These are phyloP conservation scores for Amiota minor DNA, from an alignment of 2,888 invertebrate species.

Conservation along the genomic window DNA sequence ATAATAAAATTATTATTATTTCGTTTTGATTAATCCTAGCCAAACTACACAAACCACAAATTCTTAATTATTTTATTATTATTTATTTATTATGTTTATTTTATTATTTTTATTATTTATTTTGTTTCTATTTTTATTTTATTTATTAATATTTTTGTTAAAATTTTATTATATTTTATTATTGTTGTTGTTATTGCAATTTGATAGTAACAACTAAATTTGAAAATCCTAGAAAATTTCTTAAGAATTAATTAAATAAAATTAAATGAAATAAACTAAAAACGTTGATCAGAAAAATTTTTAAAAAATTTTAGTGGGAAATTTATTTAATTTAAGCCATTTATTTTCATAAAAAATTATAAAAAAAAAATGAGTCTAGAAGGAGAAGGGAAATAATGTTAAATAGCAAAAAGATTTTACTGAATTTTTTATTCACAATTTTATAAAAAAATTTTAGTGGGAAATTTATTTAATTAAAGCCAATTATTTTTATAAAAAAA, in stretches of 20 bases:
- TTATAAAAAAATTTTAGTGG: too few species aligned
- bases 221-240: conserved; percentile 29
- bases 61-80: conserved; percentile 3
- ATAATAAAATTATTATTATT: too few species aligned
- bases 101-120: conserved; percentile 27
- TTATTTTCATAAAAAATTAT: conserved; percentile 39
- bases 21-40: too few species aligned
- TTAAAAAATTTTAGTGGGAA: too few species aligned
- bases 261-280: conserved; percentile 4
- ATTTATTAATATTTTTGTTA: conserved; percentile 18
- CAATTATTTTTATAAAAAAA: too few species aligned
- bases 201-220: conserved; percentile 37
- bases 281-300: conserved; percentile 48
- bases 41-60: too few species aligned
- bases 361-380: too few species aligned
- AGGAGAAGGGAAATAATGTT: too few species aligned
- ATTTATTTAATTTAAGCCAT: too few species aligned
- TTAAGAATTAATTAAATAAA: conserved; percentile 28
- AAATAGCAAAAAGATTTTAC: too few species aligned
- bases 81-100: background rate
- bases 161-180: conserved; percentile 23
- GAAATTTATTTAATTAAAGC: too few species aligned
- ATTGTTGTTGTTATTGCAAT: conserved; percentile 31
- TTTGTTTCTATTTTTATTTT: conserved; percentile 45
- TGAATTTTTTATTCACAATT: too few species aligned